Base-by-base conservation (phyloP, 2,113 vertebrate genomes). In the Saccopteryx leptura region DNA sequence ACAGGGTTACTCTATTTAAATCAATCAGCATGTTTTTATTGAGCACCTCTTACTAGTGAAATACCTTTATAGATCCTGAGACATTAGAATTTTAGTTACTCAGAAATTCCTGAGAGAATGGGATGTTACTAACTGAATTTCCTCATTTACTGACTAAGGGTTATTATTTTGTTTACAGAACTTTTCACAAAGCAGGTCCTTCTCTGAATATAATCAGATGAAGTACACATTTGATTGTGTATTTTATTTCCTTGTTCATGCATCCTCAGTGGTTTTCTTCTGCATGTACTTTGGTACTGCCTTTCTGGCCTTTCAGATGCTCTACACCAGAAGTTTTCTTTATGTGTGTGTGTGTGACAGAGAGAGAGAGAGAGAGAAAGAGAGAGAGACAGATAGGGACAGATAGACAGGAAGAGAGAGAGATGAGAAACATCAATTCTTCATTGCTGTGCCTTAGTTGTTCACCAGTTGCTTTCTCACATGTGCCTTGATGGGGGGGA, bases 161-260 rank as follows among this genome's bases (percentile, higher is more conserved):
- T 86, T 48, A 74, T 93, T 91, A 61, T 88, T 94, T 91, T 90
- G n/a, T 83, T 92, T 80, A 66, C 61, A 63, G 88, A 90, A 39
- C 4, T 66, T 86, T 85, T 79, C 9, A 87, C 33, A 71, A 4
- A 80, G 28, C 76, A 52, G 71, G 13, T 68, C 48, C 46, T 92
- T 93, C 93, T 90, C 56, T 92, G 69, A 61, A 54, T 81, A 58
- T 79, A 93, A 58, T 80, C 60, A 83, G 33, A 17, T 39, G 81
- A 72, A 79, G 50, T 69, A 69, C 54, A 19, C 17, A 63, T 81
- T 13, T 11, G 9, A 19, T 52, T 78, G 39, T 93, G 2, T 23
- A 12, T 80, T 91, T 72, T 19, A 21, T 80, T 89, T 76, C 58
- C 26, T 6, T 83, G 21, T 31, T 88, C 54, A 54, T 2, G 23